Evolutionary conservation across 1,140 invertebrate species (phyloP).

Genomic region (Triops longicaudatus): DNA sequence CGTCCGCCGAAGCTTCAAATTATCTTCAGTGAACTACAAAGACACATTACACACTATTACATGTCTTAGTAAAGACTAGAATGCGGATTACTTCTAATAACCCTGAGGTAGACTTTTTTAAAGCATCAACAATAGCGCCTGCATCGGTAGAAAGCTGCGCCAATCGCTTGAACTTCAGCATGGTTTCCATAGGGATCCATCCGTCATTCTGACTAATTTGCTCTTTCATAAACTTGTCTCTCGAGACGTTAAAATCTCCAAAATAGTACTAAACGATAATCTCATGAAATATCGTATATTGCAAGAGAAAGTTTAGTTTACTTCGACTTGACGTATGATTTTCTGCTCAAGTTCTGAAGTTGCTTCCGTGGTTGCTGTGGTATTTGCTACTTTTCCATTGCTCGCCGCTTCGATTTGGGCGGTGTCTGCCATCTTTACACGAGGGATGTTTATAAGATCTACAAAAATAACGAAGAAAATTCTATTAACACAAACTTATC

Average conservation of each 20-base stretch:
- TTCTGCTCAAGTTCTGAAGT: constrained; percentile 31
- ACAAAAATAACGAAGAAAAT: not conserved
- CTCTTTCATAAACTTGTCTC: constrained; percentile 81
- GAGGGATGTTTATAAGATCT: not conserved
- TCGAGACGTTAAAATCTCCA: constrained; percentile 76
- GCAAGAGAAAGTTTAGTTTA: constrained; percentile 26
- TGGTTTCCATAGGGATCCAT: constrained; percentile 74
- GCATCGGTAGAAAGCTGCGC: constrained; percentile 59
- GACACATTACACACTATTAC: not conserved
- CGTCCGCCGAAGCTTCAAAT: constrained; percentile 67
- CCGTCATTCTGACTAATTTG: constrained; percentile 77
- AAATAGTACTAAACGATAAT: constrained; percentile 59
- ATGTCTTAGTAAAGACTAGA: not conserved
- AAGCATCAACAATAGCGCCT: constrained; percentile 59
- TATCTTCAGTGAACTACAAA: constrained; percentile 54
- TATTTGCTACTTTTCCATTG: not conserved
- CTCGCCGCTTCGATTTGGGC: not conserved
- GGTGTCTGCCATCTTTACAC: not conserved
- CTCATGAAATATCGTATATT: constrained; percentile 16
- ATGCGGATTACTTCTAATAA: constrained; percentile 55
- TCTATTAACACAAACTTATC: not conserved
- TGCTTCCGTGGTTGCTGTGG: not conserved
- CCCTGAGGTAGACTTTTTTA: constrained; percentile 62
- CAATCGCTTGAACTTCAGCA: constrained; percentile 82
- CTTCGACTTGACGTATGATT: constrained; percentile 37